phyloP scores from a whole-genome alignment of 2,888 invertebrate genomes.

The Calliopum simillimum region DNA sequence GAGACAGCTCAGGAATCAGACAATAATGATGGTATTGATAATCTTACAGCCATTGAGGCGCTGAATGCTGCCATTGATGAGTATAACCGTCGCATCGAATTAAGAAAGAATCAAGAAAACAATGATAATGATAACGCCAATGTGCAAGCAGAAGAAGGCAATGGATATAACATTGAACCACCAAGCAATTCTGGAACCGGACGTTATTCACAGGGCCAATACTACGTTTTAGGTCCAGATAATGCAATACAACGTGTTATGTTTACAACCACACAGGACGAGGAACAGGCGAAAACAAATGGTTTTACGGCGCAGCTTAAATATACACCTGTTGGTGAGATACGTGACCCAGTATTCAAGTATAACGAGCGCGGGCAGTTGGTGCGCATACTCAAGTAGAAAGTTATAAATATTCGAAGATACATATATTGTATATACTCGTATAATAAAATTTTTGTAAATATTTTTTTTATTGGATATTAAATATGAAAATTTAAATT shows the following conservation, averaged over 20 bases:
- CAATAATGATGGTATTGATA: constrained; percentile 39
- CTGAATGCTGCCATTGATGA: constrained; percentile 46
- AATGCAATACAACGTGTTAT: constrained; percentile 64
- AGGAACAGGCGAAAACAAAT: constrained; percentile 56
- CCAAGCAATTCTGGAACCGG: constrained; percentile 21
- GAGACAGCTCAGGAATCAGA: constrained; percentile 44
- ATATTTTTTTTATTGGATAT: not conserved
- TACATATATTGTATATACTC: not conserved
- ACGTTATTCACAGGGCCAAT: constrained; percentile 59
- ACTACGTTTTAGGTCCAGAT: constrained; percentile 65
- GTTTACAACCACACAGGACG: constrained; percentile 60
- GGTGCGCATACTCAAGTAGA: constrained; percentile 60
- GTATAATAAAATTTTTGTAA: not conserved
- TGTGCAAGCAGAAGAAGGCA: constrained; percentile 3
- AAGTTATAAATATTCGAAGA: not conserved
- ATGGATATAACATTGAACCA: constrained; percentile 25
- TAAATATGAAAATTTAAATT: not conserved
- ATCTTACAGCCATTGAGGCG: constrained; percentile 46
- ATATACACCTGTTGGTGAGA: constrained; percentile 64
- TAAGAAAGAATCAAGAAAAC: not conserved
- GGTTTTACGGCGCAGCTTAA: constrained; percentile 65
- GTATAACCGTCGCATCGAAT: constrained; percentile 44
- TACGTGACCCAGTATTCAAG: constrained; percentile 65
- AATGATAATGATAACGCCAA: constrained; percentile 33
- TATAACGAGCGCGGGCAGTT: constrained; percentile 64